Evolutionary conservation across 1,140 invertebrate species (phyloP), one percentile per base, ranked within the genome.

Genomic region (Nasonia vitripennis): DNA sequence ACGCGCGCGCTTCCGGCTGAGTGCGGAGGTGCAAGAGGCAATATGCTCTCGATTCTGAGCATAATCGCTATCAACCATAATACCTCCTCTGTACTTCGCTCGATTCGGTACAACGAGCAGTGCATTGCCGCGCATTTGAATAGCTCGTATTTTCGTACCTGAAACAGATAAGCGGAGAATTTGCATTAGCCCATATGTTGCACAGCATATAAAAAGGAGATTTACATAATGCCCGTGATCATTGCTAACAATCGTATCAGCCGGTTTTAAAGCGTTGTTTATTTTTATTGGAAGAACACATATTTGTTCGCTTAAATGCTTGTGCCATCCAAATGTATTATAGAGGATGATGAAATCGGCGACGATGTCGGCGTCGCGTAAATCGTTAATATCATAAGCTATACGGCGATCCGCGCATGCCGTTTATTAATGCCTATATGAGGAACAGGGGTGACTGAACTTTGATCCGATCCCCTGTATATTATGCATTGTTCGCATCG

Each of bases 81-180:
- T 77, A 77, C 74, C 74, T 77, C 51, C 74, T 74, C 17, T 48
- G 51, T 77, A 77, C 74, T 20, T 27, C 45, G 74, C 74, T 77
- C 23, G 20, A 77, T 77, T 77, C 45, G 74, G 20, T 4, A 2
- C 45, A 45, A 48, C 74, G 20, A 77, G 14, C 74, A 31, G 74
- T 77, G n/a, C 74, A 20, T 10, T 41, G 74, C 41, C 74, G 45
- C 41, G 45, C 41, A 77, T 51, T 77, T 51, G n/a, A 77, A 77
- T 77, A 14, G 37, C 73, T 41, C n/a, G 20, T 77, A 77, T 77
- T 77, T 67, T 79, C 78, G 5, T 79, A 79, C 51, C 78, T 79
- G 78, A 79, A 79, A 79, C 45, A 79, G 55, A 67, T 37, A 79
- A 79, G 55, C 51, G 9, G 55, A 77, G 23, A 5, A 77, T 45